Conservation (phyloP, 1,140 invertebrate species). For the Daktulosphaira vitifoliae region DNA sequence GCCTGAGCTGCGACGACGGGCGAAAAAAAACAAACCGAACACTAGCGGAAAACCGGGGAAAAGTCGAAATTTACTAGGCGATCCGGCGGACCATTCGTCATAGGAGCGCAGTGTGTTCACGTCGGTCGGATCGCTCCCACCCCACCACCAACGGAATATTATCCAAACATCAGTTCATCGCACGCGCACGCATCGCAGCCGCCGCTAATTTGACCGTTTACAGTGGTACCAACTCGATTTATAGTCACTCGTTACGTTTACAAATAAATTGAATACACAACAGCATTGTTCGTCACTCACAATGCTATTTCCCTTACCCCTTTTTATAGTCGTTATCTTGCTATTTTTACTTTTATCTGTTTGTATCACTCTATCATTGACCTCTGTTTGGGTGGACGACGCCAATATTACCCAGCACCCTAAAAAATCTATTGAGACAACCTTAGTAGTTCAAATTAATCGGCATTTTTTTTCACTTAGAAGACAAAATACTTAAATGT, state of each 20-base stretch:
- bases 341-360: too few relatives aligned
- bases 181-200: constrained; percentile 8
- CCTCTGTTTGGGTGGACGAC: too few relatives aligned
- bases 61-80: constrained; percentile 33
- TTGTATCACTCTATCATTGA: too few relatives aligned
- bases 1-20: constrained; percentile 10
- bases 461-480: too few relatives aligned
- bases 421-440: too few relatives aligned
- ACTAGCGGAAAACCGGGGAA: constrained; percentile 31
- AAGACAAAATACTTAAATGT: too few relatives aligned
- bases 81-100: constrained; percentile 31
- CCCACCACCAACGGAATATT: constrained; percentile 25
- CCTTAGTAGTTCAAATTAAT: too few relatives aligned
- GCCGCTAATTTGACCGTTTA: background rate
- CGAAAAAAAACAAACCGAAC: constrained; percentile 28
- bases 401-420: too few relatives aligned
- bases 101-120: constrained; percentile 30
- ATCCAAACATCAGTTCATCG: constrained; percentile 6
- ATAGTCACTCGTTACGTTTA: background rate
- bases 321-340: too few relatives aligned
- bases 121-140: constrained; percentile 31
- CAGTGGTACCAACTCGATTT: constrained; percentile 28
- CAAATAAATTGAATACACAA: too few relatives aligned
- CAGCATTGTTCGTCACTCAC: too few relatives aligned
- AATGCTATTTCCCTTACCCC: too few relatives aligned